Evolutionary conservation across 1,140 invertebrate genomes (phyloP), one percentile per base, ranked within the genome.

Genomic region (Hycleus phaleratus): DNA sequence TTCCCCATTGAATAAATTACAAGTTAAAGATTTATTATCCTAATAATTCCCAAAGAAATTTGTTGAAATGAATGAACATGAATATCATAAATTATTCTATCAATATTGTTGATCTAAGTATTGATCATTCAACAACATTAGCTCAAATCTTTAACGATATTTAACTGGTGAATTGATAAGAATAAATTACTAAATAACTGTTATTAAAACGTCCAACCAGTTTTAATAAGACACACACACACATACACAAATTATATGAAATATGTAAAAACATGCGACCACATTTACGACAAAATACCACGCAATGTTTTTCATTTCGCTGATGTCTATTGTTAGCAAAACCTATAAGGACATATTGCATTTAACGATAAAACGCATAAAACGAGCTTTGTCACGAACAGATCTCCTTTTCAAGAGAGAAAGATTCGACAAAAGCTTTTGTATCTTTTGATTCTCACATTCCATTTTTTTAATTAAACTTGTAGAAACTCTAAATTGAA

Each of bases 181-280:
- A 7, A 62, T 58, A 58, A 51, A 38, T 62, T 59, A 47, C 44
- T 25, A 56, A 62, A 62, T 59, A 56, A 62, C 57, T 25, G 57
- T 62, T 62, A 62, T 62, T 62, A 62, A 49, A 51, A 56, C 55
- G 60, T 62, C 56, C 54, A 59, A 62, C 45, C 46, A 43, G 56
- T 46, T 62, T 62, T 62, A 62, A 62, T 62, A 59, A 62, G 60
- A 62, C 59, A 62, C 60, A 62, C 56, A 62, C 55, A 32, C 32
- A 32, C 7, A 32, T 0, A 32, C 4, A 32, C 7, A 32, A 32
- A 32, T 5, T 5, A 32, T 32, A 32, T 32, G 32, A 32, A 32
- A 32, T 32, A 32, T 32, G 7, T 32, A 56, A 59, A 49, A 59
- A 52, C 51, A 59, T 58, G 50, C 56, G 43, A 62, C 26, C 56